Percentiles rank a stretch among this genome's conserved stretches.
phyloP scores from a whole-genome alignment of 2,113 vertebrate genomes.

The Mastomys coucha region DNA sequence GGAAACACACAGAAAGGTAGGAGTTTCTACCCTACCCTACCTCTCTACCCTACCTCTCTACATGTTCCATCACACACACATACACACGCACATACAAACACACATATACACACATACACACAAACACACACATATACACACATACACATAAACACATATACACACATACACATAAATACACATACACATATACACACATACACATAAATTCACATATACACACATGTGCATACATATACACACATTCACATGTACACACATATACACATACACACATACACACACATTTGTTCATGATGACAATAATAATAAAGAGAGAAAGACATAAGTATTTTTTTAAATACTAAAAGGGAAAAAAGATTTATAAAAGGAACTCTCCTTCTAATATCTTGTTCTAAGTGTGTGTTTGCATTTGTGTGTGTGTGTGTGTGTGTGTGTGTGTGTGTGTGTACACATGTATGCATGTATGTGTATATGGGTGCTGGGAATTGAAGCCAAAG shows the following conservation, averaged over 20 bases:
- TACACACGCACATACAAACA: background rate
- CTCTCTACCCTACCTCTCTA: too few relatives aligned
- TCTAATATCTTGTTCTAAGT: background rate
- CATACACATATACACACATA: background rate
- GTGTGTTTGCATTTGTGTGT: background rate
- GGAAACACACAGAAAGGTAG: background rate
- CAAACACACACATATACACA: rapidly evolving
- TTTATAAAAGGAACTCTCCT: background rate
- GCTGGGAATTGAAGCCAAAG: background rate
- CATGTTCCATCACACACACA: background rate
- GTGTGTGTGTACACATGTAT: background rate
- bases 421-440: background rate
- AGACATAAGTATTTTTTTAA: background rate
- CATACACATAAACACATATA: background rate
- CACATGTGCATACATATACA: background rate
- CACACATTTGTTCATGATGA: background rate
- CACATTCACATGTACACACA: background rate
- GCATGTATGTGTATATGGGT: background rate
- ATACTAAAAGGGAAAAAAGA: background rate
- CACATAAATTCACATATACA: background rate
- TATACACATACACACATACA: background rate
- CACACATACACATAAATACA: background rate
- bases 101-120: too few relatives aligned
- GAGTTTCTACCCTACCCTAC: too few relatives aligned
- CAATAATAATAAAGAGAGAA: background rate